These are phyloP conservation scores for Schlechtendalia chinensis DNA, from an alignment of 1,140 invertebrate genomes.

Conservation along the genomic window DNA sequence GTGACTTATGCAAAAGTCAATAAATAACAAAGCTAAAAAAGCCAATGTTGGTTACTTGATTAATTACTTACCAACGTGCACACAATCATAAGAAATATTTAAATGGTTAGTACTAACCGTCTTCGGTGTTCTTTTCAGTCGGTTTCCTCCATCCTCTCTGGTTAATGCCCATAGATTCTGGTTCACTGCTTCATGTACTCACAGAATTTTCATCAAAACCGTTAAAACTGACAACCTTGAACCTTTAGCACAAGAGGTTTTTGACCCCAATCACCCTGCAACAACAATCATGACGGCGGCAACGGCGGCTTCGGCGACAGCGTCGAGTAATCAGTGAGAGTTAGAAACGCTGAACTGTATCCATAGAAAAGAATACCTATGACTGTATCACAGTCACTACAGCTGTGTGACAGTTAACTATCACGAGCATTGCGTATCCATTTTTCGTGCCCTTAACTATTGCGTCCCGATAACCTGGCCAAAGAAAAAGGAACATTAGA, in stretches of 20 bases:
- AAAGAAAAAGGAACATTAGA: background rate
- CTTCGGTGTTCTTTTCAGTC: constrained; percentile 52
- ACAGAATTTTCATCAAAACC: constrained; percentile 95
- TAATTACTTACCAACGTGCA: background rate
- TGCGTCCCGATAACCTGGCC: background rate
- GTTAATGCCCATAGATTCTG: constrained; percentile 93
- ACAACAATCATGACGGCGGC: constrained; percentile 15
- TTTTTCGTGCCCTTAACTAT: background rate
- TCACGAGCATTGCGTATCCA: background rate
- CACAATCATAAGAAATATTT: background rate
- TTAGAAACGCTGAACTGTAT: background rate
- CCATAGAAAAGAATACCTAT: too few relatives aligned
- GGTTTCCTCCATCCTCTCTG: constrained; percentile 95
- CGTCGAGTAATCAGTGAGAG: too few relatives aligned
- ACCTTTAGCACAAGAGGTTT: constrained; percentile 36
- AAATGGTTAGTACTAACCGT: constrained; percentile 2
- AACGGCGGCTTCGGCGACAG: background rate
- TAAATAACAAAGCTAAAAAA: too few relatives aligned
- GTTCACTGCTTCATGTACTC: constrained; percentile 95
- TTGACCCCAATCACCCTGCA: constrained; percentile 43
- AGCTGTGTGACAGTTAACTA: background rate
- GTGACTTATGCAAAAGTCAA: too few relatives aligned
- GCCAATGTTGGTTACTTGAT: too few relatives aligned
- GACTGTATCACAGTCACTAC: background rate
- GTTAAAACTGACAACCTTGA: constrained; percentile 64